Percentiles rank a stretch among this genome's conserved stretches.
phyloP scores from a whole-genome alignment of 1,140 invertebrate genomes.

The Bombus huntii region DNA sequence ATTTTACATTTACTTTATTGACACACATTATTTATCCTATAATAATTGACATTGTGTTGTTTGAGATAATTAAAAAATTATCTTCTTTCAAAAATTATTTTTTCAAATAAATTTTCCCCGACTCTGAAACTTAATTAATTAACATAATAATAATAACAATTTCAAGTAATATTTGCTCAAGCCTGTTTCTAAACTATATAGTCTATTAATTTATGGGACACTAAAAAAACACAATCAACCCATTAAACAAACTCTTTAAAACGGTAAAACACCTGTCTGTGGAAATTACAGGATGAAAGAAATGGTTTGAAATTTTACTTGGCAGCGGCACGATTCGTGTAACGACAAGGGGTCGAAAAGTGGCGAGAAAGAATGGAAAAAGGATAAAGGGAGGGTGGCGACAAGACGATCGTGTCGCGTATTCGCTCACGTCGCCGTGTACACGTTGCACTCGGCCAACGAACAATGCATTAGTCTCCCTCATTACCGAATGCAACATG shows the following conservation, averaged over 20 bases:
- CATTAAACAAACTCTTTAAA: not conserved
- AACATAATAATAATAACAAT: not conserved
- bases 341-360: not conserved
- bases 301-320: not conserved
- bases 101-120: too few relatives aligned
- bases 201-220: not conserved
- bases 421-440: constrained; percentile 29
- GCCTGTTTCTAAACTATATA: not conserved
- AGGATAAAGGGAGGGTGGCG: not conserved
- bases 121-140: too few relatives aligned
- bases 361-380: not conserved
- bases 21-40: too few relatives aligned
- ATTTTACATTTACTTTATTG: too few relatives aligned
- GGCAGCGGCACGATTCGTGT: too few relatives aligned
- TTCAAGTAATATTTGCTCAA: not conserved
- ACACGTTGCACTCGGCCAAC: constrained; percentile 12
- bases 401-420: constrained; percentile 51
- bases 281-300: not conserved
- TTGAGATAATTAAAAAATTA: too few relatives aligned
- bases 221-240: not conserved
- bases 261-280: not conserved
- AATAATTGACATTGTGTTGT: too few relatives aligned
- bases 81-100: too few relatives aligned
- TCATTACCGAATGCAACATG: constrained; percentile 67
- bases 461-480: constrained; percentile 66